Conservation (phyloP, 2,113 vertebrate genomes). For the Hippolais icterina region DNA sequence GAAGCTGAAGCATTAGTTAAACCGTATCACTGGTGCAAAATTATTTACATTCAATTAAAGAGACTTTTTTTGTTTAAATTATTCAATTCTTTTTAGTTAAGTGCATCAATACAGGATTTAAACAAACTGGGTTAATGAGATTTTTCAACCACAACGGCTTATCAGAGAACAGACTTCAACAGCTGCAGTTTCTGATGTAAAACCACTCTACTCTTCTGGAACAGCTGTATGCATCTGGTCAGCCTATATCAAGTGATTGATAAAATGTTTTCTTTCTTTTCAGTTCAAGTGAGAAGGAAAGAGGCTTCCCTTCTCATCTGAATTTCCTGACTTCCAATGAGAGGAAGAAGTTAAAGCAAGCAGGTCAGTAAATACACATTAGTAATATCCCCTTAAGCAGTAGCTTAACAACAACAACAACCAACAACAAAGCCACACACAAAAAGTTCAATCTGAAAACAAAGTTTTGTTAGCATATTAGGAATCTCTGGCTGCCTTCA, state of each 20-base stretch:
- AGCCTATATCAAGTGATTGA: neutral
- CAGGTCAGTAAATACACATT: slow-evolving; percentile 12
- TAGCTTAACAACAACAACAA: slow-evolving; percentile 3
- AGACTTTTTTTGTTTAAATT: neutral
- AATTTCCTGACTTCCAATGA: neutral
- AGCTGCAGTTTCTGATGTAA: slow-evolving; percentile 41
- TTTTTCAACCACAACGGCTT: slow-evolving; percentile 51
- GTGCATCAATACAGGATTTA: slow-evolving; percentile 60
- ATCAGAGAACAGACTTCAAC: slow-evolving; percentile 44
- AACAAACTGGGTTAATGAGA: slow-evolving; percentile 49
- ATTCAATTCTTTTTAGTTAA: slow-evolving; percentile 41
- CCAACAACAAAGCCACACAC: neutral
- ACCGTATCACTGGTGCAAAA: slow-evolving; percentile 26
- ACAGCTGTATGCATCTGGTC: slow-evolving; percentile 47
- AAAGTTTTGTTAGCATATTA: slow-evolving; percentile 23
- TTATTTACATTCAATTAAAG: slow-evolving; percentile 15
- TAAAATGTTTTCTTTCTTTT: neutral
- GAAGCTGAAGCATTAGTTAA: slow-evolving; percentile 33
- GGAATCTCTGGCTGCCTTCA: slow-evolving; percentile 37
- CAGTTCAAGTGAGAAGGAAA: neutral
- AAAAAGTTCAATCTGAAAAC: slow-evolving; percentile 10
- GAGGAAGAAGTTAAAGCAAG: slow-evolving; percentile 52
- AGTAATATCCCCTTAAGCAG: slow-evolving; percentile 43
- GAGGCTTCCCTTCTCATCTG: slow-evolving; percentile 3
- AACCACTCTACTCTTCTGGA: slow-evolving; percentile 34